Conservation (phyloP, 2,113 vertebrate species). For the Ammospiza nelsoni region DNA sequence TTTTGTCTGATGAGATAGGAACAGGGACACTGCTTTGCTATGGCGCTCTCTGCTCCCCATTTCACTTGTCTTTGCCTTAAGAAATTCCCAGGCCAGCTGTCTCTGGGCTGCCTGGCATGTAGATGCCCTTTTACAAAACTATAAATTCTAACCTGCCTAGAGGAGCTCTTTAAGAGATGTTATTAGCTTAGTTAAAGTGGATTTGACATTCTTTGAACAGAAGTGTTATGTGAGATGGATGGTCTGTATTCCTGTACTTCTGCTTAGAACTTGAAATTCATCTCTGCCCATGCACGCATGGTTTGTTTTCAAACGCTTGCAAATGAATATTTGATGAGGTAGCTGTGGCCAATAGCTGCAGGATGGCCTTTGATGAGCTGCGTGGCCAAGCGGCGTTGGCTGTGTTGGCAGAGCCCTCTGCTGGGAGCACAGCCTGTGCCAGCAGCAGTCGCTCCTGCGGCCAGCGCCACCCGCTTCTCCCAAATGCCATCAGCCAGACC, state of each 20-base stretch:
- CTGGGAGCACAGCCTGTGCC: neutral
- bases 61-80: neutral
- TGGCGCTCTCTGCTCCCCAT: neutral
- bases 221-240: neutral
- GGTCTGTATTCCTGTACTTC: neutral
- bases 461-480: neutral
- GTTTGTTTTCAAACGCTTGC: conserved; percentile 19
- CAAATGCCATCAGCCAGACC: neutral
- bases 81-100: neutral
- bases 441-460: rapidly evolving
- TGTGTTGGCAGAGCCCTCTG: conserved; percentile 55
- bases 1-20: neutral
- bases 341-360: neutral
- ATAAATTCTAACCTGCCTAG: neutral
- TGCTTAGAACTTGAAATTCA: neutral
- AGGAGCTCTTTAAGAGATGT: neutral
- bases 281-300: neutral
- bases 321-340: neutral
- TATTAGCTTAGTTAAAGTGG: neutral
- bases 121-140: neutral
- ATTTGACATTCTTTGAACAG: neutral
- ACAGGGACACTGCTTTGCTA: neutral
- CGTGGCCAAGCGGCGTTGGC: rapidly evolving
- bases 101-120: neutral
- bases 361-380: neutral